A percentile compares a stretch with the other conserved stretches of the same genome.
phyloP scores from a whole-genome alignment of 1,140 invertebrate species.

The Brachionus manjavacas region DNA sequence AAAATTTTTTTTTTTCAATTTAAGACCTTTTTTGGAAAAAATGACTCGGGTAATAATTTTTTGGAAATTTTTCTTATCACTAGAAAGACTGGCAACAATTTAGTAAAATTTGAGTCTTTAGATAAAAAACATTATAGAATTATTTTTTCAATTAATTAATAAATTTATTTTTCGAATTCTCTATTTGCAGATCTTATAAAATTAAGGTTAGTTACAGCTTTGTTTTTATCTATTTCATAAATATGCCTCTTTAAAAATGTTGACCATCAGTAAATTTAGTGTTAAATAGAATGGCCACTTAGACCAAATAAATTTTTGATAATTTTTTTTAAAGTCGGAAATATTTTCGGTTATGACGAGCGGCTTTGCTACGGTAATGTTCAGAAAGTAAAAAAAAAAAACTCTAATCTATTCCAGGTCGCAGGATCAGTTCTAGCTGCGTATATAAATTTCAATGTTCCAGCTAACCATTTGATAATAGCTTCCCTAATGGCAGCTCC shows the following conservation, averaged over 20 bases:
- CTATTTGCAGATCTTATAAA: no score
- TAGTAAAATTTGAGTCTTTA: no score
- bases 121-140: no score
- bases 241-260: no score
- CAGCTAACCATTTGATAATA: slow-evolving; percentile 44
- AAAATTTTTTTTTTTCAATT: no score
- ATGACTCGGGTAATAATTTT: slow-evolving; percentile 33
- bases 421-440: slow-evolving; percentile 23
- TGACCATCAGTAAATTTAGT: no score
- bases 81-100: no score
- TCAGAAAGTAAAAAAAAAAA: not conserved
- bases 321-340: slow-evolving; percentile 54
- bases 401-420: not conserved
- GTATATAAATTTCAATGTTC: slow-evolving; percentile 21
- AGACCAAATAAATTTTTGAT: not conserved
- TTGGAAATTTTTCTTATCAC: not conserved
- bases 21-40: slow-evolving; percentile 35
- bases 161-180: no score
- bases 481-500: slow-evolving; percentile 45
- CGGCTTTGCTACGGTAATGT: slow-evolving; percentile 81
- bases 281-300: no score
- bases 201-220: no score
- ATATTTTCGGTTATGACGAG: slow-evolving; percentile 85
- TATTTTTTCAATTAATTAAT: no score
- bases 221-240: no score